Conservation (phyloP, 2,888 invertebrate genomes). For the Gisinianus flammeolus region DNA sequence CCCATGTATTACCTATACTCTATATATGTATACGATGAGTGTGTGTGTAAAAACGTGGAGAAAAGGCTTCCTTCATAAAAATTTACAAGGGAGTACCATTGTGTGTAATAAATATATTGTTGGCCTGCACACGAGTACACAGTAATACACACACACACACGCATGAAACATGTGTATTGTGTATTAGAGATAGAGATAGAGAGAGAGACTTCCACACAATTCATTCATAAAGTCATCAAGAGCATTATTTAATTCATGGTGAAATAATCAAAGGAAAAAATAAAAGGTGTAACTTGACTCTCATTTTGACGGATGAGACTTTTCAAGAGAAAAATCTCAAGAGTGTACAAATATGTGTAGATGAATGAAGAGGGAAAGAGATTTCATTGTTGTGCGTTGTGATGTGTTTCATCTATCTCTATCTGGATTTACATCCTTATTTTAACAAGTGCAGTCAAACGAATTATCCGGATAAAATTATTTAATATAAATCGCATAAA, state of each 20-base stretch:
- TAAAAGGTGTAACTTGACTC: not conserved
- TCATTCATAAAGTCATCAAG: slow-evolving; percentile 18
- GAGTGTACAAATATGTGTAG: not conserved
- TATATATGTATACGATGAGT: not conserved
- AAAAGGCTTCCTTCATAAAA: too few relatives aligned
- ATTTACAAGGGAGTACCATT: not conserved
- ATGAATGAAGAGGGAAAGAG: not conserved
- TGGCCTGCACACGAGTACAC: not conserved
- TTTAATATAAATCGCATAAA: too few relatives aligned
- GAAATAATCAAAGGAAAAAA: slow-evolving; percentile 2
- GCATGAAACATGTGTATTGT: not conserved
- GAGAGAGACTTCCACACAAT: too few relatives aligned
- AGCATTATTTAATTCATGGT: not conserved
- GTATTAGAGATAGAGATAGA: not conserved
- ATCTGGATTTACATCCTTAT: not conserved
- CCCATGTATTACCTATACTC: too few relatives aligned
- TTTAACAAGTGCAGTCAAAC: too few relatives aligned
- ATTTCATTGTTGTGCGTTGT: not conserved
- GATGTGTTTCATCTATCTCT: not conserved
- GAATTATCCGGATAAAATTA: too few relatives aligned
- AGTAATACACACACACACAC: slow-evolving; percentile 4
- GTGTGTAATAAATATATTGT: not conserved
- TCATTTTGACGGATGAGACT: not conserved
- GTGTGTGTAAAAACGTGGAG: not conserved
- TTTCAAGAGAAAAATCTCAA: not conserved